Evolutionary conservation across 2,113 vertebrate genomes (phyloP).

Genomic region (Dolichallabes microphthalmus): DNA sequence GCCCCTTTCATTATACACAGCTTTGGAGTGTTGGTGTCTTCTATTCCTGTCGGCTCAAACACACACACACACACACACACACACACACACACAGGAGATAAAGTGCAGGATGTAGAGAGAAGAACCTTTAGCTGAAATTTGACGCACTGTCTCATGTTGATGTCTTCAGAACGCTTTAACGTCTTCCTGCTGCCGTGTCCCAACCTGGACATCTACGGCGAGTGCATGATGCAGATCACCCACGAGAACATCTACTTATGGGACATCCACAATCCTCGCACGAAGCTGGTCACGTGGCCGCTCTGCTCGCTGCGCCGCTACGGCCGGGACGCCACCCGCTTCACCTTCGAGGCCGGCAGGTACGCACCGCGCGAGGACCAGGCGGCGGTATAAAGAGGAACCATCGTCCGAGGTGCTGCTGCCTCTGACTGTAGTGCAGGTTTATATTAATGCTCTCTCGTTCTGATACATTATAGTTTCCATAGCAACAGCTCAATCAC

Average conservation of each 20-base stretch:
- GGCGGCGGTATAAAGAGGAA: not conserved
- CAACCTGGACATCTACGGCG: conserved; percentile 91
- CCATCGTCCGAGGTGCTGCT: not conserved
- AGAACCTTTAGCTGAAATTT: not conserved
- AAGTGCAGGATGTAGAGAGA: no score
- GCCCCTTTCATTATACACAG: not conserved
- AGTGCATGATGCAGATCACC: conserved; percentile 96
- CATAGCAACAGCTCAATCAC: no score
- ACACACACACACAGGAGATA: not conserved
- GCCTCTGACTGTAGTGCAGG: not conserved
- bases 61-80: not conserved
- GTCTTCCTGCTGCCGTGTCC: conserved; percentile 93
- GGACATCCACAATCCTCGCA: conserved; percentile 90
- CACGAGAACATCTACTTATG: conserved; percentile 98
- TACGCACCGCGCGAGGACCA: conserved; percentile 42
- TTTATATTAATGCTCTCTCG: not conserved
- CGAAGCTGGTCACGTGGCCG: conserved; percentile 93
- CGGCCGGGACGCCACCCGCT: conserved; percentile 86
- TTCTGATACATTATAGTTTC: no score
- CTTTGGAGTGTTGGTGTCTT: not conserved
- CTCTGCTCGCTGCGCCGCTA: conserved; percentile 92
- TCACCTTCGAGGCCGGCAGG: conserved; percentile 95
- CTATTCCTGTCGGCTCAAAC: not conserved
- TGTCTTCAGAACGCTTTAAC: conserved; percentile 83
- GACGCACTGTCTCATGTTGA: not conserved